Evolutionary conservation across 2,113 vertebrate species (phyloP).

Genomic region (Phaethornis superciliosus): DNA sequence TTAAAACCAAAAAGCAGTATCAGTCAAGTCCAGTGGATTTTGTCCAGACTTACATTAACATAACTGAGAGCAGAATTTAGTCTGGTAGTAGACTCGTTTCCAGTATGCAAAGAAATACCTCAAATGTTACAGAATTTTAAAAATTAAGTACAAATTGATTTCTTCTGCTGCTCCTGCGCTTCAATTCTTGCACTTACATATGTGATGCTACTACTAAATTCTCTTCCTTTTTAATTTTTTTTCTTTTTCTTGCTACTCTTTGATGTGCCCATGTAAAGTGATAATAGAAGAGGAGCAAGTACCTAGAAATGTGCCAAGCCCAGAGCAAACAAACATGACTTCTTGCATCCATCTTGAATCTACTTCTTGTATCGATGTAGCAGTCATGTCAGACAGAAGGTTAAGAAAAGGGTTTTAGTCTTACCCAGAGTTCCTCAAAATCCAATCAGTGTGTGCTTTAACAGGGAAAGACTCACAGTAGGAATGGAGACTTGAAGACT

Average conservation of each 20-base stretch:
- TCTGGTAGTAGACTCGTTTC: not conserved
- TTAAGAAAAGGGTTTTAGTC: not conserved
- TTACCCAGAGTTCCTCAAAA: not conserved
- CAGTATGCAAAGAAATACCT: not conserved
- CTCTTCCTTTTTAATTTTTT: not conserved
- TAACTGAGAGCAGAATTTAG: not conserved
- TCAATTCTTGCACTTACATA: not conserved
- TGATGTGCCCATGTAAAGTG: not conserved
- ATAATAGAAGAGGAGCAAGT: not conserved
- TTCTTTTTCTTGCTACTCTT: not conserved
- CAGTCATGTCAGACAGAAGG: not conserved
- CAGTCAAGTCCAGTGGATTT: not conserved
- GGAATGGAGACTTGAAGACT: not conserved
- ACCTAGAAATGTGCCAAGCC: not conserved
- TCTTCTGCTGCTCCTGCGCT: not conserved
- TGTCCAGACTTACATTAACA: not conserved
- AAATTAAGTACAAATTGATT: not conserved
- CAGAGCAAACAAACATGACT: not conserved
- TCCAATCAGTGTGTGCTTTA: not conserved
- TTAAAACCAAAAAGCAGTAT: not conserved
- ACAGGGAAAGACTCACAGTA: not conserved
- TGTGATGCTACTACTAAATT: not conserved
- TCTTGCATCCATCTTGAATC: not conserved
- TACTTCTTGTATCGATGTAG: not conserved
- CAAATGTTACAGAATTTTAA: not conserved